Evolutionary conservation across 2,113 vertebrate species (phyloP), one percentile per base, ranked within the genome.

Genomic region (Diadophis punctatus): DNA sequence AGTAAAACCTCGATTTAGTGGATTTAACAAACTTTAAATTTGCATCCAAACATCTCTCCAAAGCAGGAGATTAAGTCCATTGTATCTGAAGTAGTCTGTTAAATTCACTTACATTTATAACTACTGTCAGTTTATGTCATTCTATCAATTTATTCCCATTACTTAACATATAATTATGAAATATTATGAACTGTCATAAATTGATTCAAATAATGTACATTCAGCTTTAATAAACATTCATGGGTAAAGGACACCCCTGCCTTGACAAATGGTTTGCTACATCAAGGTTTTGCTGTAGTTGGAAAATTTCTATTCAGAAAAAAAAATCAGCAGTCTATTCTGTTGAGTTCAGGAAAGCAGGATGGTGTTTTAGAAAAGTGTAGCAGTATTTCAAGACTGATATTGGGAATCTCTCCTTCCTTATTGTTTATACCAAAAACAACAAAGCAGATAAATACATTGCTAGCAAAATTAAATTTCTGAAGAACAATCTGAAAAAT

Each of bases 401-500:
- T 34, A 39, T 91, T 49, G 68, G 16, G 1, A 0, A 0, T 0
- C 4, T 48, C 22, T n/a, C 86, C 30, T 52, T 1, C 88, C 58
- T 90, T 84, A 14, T 25, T 1, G 6, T 53, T 0, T 55, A 74
- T 25, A 22, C 0, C 22, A 74, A 48, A 0, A 8, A 27, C 48
- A 46, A 0, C 25, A 20, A 18, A 90, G 63, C 88, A 27, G 49
- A 5, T 89, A 90, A 60, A 90, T 20, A 0, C 3, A 0, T 0
- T 2, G 22, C 18, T 20, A 20, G 60, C n/a, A 92, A 74, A 53
- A 0, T 85, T 84, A 20, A 52, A 90, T 16, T 49, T 91, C 63
- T 25, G 1, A 68, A 86, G 46, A 0, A 3, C 0, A 0, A 0
- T 48, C 11, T 14, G 74, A 63, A 86, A 23, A 53, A 46, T 25